Percentiles rank a stretch among this genome's conserved stretches.
These are phyloP conservation scores for Scelioninae gen. 1 DNA, from an alignment of 2,888 invertebrate genomes.

Conservation along the genomic window DNA sequence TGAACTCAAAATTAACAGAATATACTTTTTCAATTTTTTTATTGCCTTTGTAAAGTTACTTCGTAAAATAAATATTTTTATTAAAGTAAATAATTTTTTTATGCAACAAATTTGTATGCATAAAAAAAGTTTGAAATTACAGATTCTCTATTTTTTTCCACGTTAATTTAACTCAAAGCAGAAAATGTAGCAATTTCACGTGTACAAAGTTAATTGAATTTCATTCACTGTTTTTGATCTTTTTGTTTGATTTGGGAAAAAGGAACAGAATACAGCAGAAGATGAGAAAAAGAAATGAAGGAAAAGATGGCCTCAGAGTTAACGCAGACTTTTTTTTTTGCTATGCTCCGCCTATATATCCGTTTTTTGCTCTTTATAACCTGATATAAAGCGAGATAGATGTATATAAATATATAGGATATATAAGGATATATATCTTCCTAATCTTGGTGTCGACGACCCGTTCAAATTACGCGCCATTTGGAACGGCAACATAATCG, in stretches of 20 bases:
- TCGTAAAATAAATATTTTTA: too few species aligned
- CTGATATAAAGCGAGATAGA: too few species aligned
- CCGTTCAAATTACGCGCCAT: slow-evolving; percentile 56
- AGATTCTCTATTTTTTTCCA: too few species aligned
- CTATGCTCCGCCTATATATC: neutral
- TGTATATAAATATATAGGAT: too few species aligned
- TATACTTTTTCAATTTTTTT: too few species aligned
- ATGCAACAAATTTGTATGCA: too few species aligned
- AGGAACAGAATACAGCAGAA: neutral
- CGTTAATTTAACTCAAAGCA: too few species aligned
- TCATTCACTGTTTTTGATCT: neutral
- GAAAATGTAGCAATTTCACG: neutral
- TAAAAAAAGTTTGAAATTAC: too few species aligned
- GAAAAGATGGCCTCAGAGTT: slow-evolving; percentile 5
- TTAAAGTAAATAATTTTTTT: too few species aligned
- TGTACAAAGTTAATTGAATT: slow-evolving; percentile 7
- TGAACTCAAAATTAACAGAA: too few species aligned
- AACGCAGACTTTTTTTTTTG: slow-evolving; percentile 1
- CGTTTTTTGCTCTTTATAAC: too few species aligned
- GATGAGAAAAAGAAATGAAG: slow-evolving; percentile 7
- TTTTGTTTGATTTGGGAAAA: slow-evolving; percentile 2
- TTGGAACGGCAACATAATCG: slow-evolving; percentile 61
- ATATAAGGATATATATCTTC: slow-evolving; percentile 13
- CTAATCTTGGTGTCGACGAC: slow-evolving; percentile 54
- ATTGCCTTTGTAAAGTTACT: too few species aligned